Conservation (phyloP, 2,113 vertebrate species). For the Sminthopsis crassicaudata region DNA sequence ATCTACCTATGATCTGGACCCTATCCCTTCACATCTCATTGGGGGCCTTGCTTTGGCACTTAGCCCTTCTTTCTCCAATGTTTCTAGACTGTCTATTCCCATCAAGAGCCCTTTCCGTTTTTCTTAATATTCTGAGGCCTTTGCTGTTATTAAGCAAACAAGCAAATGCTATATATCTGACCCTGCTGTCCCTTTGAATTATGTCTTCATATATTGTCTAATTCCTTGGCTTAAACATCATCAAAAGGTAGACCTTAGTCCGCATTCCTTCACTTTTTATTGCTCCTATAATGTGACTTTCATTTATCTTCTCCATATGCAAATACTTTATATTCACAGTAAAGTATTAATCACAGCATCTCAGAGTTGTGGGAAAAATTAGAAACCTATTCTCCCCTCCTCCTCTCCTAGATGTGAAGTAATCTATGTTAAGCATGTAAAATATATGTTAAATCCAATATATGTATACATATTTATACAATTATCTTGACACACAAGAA, state of each 20-base stretch:
- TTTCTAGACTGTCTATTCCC: background rate
- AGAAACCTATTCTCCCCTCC: background rate
- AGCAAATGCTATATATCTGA: slow-evolving; percentile 5
- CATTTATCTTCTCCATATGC: background rate
- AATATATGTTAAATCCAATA: too few species aligned
- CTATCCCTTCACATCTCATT: background rate
- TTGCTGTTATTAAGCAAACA: background rate
- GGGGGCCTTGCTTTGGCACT: background rate
- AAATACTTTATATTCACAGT: background rate
- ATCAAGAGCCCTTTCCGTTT: background rate
- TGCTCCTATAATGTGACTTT: background rate
- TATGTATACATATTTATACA: too few species aligned
- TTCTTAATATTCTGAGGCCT: background rate
- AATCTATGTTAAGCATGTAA: too few species aligned
- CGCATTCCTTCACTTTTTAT: background rate
- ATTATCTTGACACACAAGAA: too few species aligned
- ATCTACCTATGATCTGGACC: background rate
- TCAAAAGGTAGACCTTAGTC: background rate
- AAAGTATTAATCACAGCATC: background rate
- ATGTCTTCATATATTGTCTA: background rate
- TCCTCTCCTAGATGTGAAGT: too few species aligned
- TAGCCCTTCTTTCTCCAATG: background rate
- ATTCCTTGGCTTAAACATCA: background rate
- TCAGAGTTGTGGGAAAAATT: background rate
- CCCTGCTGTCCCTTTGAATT: background rate